A percentile compares a stretch with the other conserved stretches of the same genome.
phyloP scores from a whole-genome alignment of 2,888 invertebrate genomes.

The Eilema griseolum region DNA sequence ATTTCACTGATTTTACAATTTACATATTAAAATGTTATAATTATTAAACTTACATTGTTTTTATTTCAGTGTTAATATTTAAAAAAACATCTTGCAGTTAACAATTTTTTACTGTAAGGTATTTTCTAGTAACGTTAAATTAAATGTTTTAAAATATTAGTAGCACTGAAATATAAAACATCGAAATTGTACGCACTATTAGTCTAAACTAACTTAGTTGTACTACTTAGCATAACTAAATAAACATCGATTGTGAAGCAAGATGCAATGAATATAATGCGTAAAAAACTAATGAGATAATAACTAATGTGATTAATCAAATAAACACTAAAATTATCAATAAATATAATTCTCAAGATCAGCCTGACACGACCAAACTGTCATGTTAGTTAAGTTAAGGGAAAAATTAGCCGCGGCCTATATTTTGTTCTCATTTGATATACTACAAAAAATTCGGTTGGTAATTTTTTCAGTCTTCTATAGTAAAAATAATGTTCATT shows the following conservation, averaged over 20 bases:
- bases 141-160: neutral
- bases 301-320: constrained; percentile 19
- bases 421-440: constrained; percentile 16
- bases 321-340: constrained; percentile 28
- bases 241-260: constrained; percentile 31
- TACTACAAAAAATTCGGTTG: neutral
- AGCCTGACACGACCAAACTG: constrained; percentile 32
- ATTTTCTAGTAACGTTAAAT: too few relatives aligned
- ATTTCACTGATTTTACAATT: neutral
- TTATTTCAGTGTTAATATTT: neutral
- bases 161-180: constrained; percentile 1
- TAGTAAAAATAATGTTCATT: too few relatives aligned
- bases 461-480: too few relatives aligned
- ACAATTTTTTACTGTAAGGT: too few relatives aligned
- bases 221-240: neutral
- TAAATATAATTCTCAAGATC: constrained; percentile 30
- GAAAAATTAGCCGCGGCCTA: constrained; percentile 20
- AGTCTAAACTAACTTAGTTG: neutral
- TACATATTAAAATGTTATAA: neutral
- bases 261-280: constrained; percentile 35
- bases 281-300: constrained; percentile 29
- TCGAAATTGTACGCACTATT: neutral
- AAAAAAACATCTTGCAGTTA: too few relatives aligned
- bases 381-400: constrained; percentile 18
- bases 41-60: neutral